Evolutionary conservation across 2,888 invertebrate genomes (phyloP).

Genomic region (Lasius fuliginosus): DNA sequence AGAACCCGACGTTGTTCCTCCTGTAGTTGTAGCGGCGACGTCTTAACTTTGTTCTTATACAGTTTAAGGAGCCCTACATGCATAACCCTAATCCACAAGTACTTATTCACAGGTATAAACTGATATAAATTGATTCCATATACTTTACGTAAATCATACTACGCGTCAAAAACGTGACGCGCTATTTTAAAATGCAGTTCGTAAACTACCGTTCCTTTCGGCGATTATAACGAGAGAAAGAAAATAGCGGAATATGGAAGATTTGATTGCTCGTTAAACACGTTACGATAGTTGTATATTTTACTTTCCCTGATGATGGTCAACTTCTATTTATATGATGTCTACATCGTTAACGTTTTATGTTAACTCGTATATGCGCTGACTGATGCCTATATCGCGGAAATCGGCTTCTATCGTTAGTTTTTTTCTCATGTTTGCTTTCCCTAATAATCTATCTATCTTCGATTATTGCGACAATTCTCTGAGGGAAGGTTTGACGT

Average conservation of each 20-base stretch:
- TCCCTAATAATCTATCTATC: conserved; percentile 1
- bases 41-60: conserved; percentile 83
- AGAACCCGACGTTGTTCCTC: conserved; percentile 84
- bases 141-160: conserved; percentile 81
- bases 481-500: neutral
- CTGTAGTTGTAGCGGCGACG: conserved; percentile 84
- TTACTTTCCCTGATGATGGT: conserved; percentile 42
- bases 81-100: conserved; percentile 82
- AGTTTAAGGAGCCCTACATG: conserved; percentile 81
- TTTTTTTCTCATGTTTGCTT: conserved; percentile 22
- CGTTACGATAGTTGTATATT: conserved; percentile 45
- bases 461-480: conserved; percentile 5
- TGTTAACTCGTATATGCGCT: conserved; percentile 20
- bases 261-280: conserved; percentile 80
- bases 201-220: conserved; percentile 81
- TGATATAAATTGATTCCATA: conserved; percentile 78
- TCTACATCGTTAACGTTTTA: conserved; percentile 30
- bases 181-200: conserved; percentile 82
- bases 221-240: conserved; percentile 71
- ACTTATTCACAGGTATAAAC: conserved; percentile 84
- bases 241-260: conserved; percentile 68
- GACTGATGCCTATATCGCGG: conserved; percentile 28
- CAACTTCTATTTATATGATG: conserved; percentile 30
- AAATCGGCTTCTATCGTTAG: conserved; percentile 10
- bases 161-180: conserved; percentile 82